Conservation (phyloP, 1,140 invertebrate species). For the Vanessa atalanta region DNA sequence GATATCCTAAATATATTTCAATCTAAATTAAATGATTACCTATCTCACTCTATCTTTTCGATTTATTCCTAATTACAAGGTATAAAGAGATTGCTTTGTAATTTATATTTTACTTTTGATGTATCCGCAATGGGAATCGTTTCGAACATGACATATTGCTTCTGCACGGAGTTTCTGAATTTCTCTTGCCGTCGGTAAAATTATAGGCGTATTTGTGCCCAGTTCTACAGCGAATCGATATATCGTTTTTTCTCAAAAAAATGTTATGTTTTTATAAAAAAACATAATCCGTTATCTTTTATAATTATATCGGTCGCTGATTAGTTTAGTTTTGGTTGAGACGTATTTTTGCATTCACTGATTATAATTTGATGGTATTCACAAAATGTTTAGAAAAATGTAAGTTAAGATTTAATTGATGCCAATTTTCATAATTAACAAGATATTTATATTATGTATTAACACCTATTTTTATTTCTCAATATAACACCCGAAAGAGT, state of each 20-base stretch:
- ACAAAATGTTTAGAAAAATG: no score
- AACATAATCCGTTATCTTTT: neutral
- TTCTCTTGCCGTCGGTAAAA: constrained; percentile 54
- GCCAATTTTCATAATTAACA: no score
- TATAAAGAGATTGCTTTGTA: neutral
- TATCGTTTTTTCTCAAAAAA: neutral
- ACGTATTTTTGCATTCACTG: neutral
- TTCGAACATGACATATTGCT: neutral
- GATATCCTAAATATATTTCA: constrained; percentile 5
- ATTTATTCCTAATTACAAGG: neutral
- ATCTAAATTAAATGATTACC: neutral
- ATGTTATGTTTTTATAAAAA: neutral
- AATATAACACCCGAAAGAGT: no score
- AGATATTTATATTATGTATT: no score
- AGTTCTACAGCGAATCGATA: neutral
- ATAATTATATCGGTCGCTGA: neutral
- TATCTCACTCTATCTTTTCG: neutral
- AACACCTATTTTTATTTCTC: neutral
- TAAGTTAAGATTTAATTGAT: neutral
- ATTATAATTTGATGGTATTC: neutral
- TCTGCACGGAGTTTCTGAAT: neutral
- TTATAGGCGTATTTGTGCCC: constrained; percentile 51
- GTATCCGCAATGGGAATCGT: neutral
- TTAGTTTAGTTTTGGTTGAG: neutral
- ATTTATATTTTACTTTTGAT: neutral